Percentiles rank a stretch among this genome's conserved stretches.
phyloP scores from a whole-genome alignment of 2,113 vertebrate genomes.

The Pampusana beccarii region DNA sequence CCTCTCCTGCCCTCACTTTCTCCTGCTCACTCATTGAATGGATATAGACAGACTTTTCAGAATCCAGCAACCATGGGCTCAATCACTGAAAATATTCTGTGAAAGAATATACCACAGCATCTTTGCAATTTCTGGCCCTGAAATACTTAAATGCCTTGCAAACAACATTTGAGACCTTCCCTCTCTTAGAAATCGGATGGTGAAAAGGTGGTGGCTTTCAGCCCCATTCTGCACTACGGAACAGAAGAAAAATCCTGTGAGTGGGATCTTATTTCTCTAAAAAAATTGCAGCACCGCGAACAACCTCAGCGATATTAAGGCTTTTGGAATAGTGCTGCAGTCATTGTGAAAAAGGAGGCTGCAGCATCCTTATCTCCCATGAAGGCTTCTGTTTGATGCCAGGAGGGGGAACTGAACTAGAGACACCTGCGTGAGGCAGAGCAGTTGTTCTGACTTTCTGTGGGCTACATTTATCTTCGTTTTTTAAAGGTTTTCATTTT shows the following conservation, averaged over 20 bases:
- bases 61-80: not conserved
- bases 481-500: conserved; percentile 10
- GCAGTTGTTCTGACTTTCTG: not conserved
- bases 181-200: not conserved
- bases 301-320: not conserved
- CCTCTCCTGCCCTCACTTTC: not conserved
- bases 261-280: not conserved
- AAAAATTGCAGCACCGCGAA: not conserved
- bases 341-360: not conserved
- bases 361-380: not conserved
- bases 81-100: not conserved
- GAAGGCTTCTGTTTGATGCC: not conserved
- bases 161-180: not conserved
- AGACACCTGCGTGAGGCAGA: not conserved
- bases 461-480: not conserved
- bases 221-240: not conserved
- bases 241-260: not conserved
- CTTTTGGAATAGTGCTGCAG: not conserved
- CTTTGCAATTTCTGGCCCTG: not conserved
- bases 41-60: not conserved
- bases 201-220: not conserved
- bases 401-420: not conserved
- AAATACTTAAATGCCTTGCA: not conserved
- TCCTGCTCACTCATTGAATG: not conserved
- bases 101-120: not conserved